These are phyloP conservation scores for Arrhamphus sclerolepis DNA, from an alignment of 2,797 vertebrate species.

Conservation along the genomic window DNA sequence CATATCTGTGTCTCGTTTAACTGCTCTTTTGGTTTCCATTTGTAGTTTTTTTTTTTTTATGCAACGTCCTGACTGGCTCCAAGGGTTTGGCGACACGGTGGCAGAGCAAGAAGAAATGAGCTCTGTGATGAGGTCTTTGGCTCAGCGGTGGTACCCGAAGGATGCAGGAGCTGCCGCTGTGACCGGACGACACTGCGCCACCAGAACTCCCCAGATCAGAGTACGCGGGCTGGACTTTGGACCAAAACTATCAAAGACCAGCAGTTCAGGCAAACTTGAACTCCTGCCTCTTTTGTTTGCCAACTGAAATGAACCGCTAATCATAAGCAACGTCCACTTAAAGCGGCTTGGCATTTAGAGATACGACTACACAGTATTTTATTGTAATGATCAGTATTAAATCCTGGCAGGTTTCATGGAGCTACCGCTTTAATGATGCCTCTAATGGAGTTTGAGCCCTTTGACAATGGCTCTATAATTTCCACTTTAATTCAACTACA, in stretches of 20 bases:
- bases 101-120: conserved; percentile 17
- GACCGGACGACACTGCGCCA: conserved; percentile 18
- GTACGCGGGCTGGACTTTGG: conserved; percentile 48
- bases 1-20: conserved; percentile 28
- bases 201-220: conserved; percentile 28
- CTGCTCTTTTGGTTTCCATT: conserved; percentile 51
- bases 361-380: conserved; percentile 3
- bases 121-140: too few species aligned
- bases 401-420: conserved; percentile 11
- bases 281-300: neutral
- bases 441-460: conserved; percentile 22
- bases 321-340: conserved; percentile 16
- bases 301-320: conserved; percentile 38
- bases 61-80: conserved; percentile 42
- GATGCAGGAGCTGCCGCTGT: conserved; percentile 22
- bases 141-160: too few species aligned
- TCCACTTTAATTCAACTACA: conserved; percentile 23
- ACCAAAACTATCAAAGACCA: conserved; percentile 21
- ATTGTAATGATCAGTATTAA: conserved; percentile 28
- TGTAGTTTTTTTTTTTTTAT: conserved; percentile 43
- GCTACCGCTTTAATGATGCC: conserved; percentile 13
- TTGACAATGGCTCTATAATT: conserved; percentile 24
- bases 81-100: conserved; percentile 49
- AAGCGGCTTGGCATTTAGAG: conserved; percentile 15
- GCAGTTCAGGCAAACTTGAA: conserved; percentile 22